These are phyloP conservation scores for Pheosia tremula DNA, from an alignment of 2,888 invertebrate genomes.

Conservation along the genomic window DNA sequence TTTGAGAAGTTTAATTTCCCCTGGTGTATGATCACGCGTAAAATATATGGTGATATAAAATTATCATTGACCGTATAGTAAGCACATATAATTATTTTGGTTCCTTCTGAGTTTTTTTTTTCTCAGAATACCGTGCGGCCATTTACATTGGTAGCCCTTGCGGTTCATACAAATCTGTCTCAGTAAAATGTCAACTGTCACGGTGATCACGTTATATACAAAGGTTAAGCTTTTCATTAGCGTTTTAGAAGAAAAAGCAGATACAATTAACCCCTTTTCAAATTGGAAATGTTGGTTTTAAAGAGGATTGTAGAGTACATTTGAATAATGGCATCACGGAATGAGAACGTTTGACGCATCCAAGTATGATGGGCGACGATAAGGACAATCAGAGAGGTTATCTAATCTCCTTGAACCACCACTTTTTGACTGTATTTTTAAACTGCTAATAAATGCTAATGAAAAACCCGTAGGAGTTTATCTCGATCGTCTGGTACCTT, in stretches of 20 bases:
- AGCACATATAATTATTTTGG: slow-evolving; percentile 37
- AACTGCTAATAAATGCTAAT: slow-evolving; percentile 65
- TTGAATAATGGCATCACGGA: slow-evolving; percentile 54
- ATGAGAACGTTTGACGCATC: slow-evolving; percentile 54
- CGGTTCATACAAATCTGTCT: slow-evolving; percentile 36
- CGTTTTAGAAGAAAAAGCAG: slow-evolving; percentile 25
- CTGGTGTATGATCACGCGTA: slow-evolving; percentile 12
- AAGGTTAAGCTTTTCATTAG: slow-evolving; percentile 25
- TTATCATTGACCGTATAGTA: slow-evolving; percentile 30
- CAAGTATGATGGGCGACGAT: slow-evolving; percentile 63
- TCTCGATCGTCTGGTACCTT: slow-evolving; percentile 47
- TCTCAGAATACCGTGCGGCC: slow-evolving; percentile 34
- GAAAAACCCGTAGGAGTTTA: slow-evolving; percentile 57
- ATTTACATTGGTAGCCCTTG: slow-evolving; percentile 37
- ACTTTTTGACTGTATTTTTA: slow-evolving; percentile 65
- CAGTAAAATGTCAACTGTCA: slow-evolving; percentile 44
- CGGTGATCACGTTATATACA: slow-evolving; percentile 29
- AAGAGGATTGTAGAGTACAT: slow-evolving; percentile 6
- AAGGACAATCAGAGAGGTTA: slow-evolving; percentile 76
- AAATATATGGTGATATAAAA: slow-evolving; percentile 25
- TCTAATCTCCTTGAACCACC: slow-evolving; percentile 74
- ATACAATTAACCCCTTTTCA: too few relatives aligned
- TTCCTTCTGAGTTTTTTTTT: slow-evolving; percentile 27
- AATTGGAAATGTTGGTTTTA: not conserved
- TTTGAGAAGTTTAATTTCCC: slow-evolving; percentile 2